These are phyloP conservation scores for Laterallus jamaicensis DNA, from an alignment of 2,113 vertebrate species.

Conservation along the genomic window DNA sequence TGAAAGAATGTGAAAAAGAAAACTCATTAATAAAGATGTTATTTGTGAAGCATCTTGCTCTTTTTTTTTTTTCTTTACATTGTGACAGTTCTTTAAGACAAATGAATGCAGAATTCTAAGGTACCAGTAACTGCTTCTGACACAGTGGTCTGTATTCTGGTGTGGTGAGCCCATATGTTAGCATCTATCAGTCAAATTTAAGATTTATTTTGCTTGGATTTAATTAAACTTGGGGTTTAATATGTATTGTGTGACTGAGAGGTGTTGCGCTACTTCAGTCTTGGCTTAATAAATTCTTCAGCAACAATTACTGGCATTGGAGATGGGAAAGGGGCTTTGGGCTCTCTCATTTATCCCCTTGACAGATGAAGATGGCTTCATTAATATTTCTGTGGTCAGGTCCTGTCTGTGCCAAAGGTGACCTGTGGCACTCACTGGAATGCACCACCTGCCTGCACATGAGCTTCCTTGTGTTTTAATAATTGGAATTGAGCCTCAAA, in stretches of 20 bases:
- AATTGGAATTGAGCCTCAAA: neutral
- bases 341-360: neutral
- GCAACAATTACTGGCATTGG: neutral
- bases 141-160: neutral
- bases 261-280: neutral
- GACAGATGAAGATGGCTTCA: neutral
- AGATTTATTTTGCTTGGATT: neutral
- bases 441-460: neutral
- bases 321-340: neutral
- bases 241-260: neutral
- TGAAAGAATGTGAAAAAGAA: slow-evolving; percentile 49
- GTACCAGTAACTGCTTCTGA: neutral
- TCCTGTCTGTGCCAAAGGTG: slow-evolving; percentile 40
- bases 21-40: slow-evolving; percentile 49
- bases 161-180: neutral
- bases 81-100: neutral
- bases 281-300: slow-evolving; percentile 3
- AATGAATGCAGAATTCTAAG: neutral
- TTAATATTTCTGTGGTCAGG: neutral
- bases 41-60: slow-evolving; percentile 28
- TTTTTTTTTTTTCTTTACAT: neutral
- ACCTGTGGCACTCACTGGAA: neutral
- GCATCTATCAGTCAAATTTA: neutral
- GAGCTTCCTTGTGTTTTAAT: neutral
- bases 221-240: neutral